Evolutionary conservation across 2,113 vertebrate genomes (phyloP), one percentile per base, ranked within the genome.

Genomic region (Strigops habroptila): DNA sequence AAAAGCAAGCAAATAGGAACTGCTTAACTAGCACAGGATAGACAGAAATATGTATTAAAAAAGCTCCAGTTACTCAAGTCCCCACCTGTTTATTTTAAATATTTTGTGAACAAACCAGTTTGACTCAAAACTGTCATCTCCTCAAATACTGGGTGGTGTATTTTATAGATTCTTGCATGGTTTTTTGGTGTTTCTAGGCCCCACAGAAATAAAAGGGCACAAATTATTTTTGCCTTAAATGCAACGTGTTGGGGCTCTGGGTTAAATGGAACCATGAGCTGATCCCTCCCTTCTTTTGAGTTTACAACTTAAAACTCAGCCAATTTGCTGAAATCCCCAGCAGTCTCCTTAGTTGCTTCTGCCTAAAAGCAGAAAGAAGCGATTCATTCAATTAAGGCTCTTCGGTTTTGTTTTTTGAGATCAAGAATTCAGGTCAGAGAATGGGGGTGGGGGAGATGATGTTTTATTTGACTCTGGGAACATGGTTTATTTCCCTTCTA

Each of bases 351-450:
- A 92, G 80, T 60, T 82, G 76, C 71, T 81, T 91, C 90, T 88
- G 80, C 86, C 68, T 94, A 57, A 90, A 84, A 92, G 90, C 82
- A 86, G 55, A 74, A 90, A 91, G 79, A 86, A 91, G 48, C 35
- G 80, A 82, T 75, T 96, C 77, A 79, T 4, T 91, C 91, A 91
- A 90, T 77, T 91, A 86, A 91, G 37, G 62, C 77, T 91, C 74
- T 94, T 81, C 69, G 51, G 57, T 91, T 96, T 90, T 92, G 44
- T 62, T 81, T 93, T 70, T 89, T 79, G 73, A 91, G 82, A 90
- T 65, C 57, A 86, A 90, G 75, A 81, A 96, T 93, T 93, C 57
- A 88, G 93, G 86, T 91, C 95, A 94, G 48, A 76, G 82, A 52
- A 75, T 33, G 65, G 76, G 76, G 51, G 39, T n/a, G 39, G 69